A percentile compares a stretch with the other conserved stretches of the same genome.
Conservation (phyloP, 2,113 vertebrate genomes). For the Istiophorus platypterus region DNA sequence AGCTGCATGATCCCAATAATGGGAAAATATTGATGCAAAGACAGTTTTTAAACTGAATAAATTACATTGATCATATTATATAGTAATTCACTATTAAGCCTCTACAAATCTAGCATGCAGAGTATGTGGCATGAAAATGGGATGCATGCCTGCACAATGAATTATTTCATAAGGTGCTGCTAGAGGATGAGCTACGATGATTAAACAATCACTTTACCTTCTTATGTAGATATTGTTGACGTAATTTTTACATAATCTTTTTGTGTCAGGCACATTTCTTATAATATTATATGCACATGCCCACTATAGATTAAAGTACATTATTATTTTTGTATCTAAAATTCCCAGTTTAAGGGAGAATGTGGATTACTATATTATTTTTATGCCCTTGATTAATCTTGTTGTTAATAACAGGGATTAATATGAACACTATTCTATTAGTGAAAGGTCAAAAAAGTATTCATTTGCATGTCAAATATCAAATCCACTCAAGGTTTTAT, state of each 20-base stretch:
- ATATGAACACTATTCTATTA: slow-evolving; percentile 1
- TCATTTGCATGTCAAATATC: background rate
- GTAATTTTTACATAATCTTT: background rate
- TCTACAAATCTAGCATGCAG: background rate
- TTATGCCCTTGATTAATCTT: background rate
- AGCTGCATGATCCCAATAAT: slow-evolving; percentile 6
- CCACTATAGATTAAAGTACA: background rate
- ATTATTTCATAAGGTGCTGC: background rate
- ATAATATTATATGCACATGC: background rate
- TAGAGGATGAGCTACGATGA: background rate
- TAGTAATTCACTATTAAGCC: background rate
- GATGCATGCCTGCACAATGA: background rate
- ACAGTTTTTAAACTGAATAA: slow-evolving; percentile 18
- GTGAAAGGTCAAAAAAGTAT: background rate
- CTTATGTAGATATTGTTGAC: background rate
- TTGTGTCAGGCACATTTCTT: background rate
- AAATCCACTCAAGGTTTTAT: background rate
- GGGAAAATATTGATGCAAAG: slow-evolving; percentile 5
- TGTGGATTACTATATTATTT: background rate
- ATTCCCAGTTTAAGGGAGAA: background rate
- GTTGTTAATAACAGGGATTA: slow-evolving; percentile 4
- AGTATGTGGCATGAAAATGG: background rate
- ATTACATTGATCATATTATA: background rate
- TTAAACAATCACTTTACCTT: background rate
- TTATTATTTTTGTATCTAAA: background rate